Conservation (phyloP, 2,888 invertebrate species). For the Ennomos fuscantarius region DNA sequence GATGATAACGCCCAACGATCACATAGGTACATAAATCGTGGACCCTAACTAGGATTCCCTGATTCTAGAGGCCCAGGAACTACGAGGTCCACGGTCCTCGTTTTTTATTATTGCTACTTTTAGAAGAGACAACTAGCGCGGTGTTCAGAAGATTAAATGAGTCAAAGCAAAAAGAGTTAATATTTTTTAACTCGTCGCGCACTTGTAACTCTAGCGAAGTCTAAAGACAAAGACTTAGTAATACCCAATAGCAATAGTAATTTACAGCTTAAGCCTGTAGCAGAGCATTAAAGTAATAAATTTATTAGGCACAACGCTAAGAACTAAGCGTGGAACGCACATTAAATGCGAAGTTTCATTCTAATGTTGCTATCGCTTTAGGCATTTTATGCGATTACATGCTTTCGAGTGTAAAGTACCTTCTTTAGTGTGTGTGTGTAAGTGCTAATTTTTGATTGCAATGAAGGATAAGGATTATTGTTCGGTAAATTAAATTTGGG, state of each 20-base stretch:
- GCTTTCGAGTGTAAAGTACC: background rate
- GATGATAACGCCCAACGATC: no score
- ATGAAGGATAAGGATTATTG: no score
- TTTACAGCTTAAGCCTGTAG: slow-evolving; percentile 14
- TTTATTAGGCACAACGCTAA: slow-evolving; percentile 33
- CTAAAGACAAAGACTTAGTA: slow-evolving; percentile 14
- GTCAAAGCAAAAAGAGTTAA: background rate
- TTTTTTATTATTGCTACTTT: no score
- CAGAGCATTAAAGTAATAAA: slow-evolving; percentile 49
- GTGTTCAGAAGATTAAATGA: no score
- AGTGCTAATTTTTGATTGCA: no score
- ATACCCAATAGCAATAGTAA: slow-evolving; percentile 6
- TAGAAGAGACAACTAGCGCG: no score
- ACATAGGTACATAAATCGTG: no score
- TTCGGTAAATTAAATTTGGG: no score
- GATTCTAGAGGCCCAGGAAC: no score
- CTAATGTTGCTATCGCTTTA: slow-evolving; percentile 12
- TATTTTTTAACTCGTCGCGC: slow-evolving; percentile 1
- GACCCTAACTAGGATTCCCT: no score
- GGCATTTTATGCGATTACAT: slow-evolving; percentile 24
- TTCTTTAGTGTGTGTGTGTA: background rate
- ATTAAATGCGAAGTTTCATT: slow-evolving; percentile 28
- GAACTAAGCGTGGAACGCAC: slow-evolving; percentile 43
- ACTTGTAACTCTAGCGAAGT: slow-evolving; percentile 15
- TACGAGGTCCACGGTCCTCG: no score